Evolutionary conservation across 2,888 invertebrate genomes (phyloP), one percentile per base, ranked within the genome.

Genomic region (Meteorus cinctellus): DNA sequence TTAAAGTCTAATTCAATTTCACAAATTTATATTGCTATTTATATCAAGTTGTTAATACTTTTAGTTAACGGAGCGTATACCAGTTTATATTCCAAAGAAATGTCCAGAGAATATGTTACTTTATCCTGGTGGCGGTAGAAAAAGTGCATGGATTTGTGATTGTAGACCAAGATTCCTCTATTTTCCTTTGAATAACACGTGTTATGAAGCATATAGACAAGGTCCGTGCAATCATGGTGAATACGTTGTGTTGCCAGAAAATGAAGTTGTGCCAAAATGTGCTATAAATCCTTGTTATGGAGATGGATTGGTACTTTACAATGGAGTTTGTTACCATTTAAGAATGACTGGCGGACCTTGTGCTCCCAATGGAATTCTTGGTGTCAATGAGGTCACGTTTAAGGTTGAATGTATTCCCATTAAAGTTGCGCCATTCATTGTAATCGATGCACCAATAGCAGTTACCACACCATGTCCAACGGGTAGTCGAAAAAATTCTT

Each of bases 61-160:
- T 45, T 34, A 88, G 88, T 77, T 85, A 66, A 84, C 83, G 5
- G 84, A 86, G n/a, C 84, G 84, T 19, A 80, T 85, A 63, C 94
- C 94, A 10, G 87, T 94, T 1, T 92, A 88, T 79, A 88, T 92
- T 34, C 93, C 93, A 1, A 90, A 91, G 0, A 90, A 89, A 82
- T 95, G 95, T 84, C 91, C 92, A 1, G 90, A 90, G 60, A 92
- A 93, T 85, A 94, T 95, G 89, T 85, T 94, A 0, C 91, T 92
- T 8, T 95, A 94, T 86, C 94, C 94, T 0, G 94, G 94, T 1
- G 92, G 93, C 81, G 81, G 81, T 1, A 92, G 92, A 81, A 90
- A 89, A 68, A 92, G 92, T 77, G 93, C 93, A 80, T 94, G 94
- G 93, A 92, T 94, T 71, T 92, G 92, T 77, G 91, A 92, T 77